Percentiles rank a stretch among this genome's conserved stretches.
These are phyloP conservation scores for Mustela nigripes DNA, from an alignment of 2,113 vertebrate genomes.

Conservation along the genomic window DNA sequence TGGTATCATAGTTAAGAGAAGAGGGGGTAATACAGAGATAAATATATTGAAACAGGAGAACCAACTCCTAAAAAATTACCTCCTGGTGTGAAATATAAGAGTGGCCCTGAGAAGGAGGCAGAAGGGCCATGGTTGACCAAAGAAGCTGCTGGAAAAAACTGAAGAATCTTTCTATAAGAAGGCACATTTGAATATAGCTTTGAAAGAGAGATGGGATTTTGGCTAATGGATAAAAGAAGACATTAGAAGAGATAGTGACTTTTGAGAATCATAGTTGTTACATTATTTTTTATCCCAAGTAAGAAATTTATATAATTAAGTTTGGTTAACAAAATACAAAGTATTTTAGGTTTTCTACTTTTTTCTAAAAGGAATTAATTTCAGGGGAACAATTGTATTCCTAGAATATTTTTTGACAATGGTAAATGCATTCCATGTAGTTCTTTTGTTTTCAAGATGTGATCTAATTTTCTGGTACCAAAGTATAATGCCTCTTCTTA, in stretches of 20 bases:
- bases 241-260: neutral
- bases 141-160: neutral
- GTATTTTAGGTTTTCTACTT: neutral
- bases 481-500: neutral
- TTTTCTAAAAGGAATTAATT: constrained; percentile 44
- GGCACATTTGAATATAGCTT: neutral
- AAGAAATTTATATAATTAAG: constrained; percentile 33
- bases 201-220: constrained; percentile 22
- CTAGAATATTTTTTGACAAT: constrained; percentile 41
- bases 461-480: neutral
- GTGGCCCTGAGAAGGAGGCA: neutral
- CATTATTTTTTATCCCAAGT: neutral
- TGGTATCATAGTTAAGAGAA: neutral
- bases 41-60: neutral
- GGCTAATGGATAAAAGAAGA: neutral
- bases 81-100: neutral
- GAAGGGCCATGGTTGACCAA: neutral
- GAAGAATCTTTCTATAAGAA: neutral
- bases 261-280: neutral
- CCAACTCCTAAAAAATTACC: neutral
- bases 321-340: neutral
- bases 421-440: neutral
- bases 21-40: neutral
- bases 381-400: neutral
- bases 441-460: neutral